Evolutionary conservation across 2,888 invertebrate genomes (phyloP).

Genomic region (Linyphia triangularis): DNA sequence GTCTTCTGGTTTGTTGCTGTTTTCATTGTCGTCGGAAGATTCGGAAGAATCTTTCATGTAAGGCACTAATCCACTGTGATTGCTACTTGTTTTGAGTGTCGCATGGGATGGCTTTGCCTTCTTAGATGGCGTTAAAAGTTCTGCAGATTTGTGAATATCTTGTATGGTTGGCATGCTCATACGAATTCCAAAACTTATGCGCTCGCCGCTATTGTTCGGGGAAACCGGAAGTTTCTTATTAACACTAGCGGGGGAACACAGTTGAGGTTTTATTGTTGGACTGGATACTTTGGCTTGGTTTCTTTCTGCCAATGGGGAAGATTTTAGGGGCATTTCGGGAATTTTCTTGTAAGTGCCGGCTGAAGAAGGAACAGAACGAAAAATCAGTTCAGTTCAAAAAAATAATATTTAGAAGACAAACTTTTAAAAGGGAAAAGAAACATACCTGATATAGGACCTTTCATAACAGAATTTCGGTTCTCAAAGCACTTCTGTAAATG

Average conservation of each 20-base stretch:
- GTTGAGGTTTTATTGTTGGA: constrained; percentile 29
- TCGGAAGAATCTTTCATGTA: constrained; percentile 80
- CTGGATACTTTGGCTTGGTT: constrained; percentile 46
- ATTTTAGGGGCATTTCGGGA: constrained; percentile 40
- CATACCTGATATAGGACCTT: constrained; percentile 51
- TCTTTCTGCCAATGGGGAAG: constrained; percentile 46
- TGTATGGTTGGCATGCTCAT: constrained; percentile 11
- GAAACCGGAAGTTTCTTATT: constrained; percentile 52
- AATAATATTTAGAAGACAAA: neutral
- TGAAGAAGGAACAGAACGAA: constrained; percentile 1
- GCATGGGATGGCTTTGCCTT: constrained; percentile 9
- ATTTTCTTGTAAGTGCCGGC: constrained; percentile 31
- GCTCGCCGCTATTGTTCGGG: constrained; percentile 71
- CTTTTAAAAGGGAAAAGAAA: neutral
- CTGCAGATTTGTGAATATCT: constrained; percentile 14
- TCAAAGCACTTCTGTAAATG: constrained; percentile 46
- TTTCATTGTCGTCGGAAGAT: constrained; percentile 77
- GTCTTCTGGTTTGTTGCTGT: neutral
- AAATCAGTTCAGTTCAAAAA: constrained; percentile 4
- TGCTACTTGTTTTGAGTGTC: constrained; percentile 13
- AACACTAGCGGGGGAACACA: constrained; percentile 16
- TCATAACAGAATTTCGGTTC: constrained; percentile 31
- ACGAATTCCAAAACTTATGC: constrained; percentile 52
- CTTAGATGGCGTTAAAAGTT: neutral
- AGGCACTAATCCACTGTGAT: constrained; percentile 78